Conservation (phyloP, 2,113 vertebrate genomes). For the Coturnix japonica region DNA sequence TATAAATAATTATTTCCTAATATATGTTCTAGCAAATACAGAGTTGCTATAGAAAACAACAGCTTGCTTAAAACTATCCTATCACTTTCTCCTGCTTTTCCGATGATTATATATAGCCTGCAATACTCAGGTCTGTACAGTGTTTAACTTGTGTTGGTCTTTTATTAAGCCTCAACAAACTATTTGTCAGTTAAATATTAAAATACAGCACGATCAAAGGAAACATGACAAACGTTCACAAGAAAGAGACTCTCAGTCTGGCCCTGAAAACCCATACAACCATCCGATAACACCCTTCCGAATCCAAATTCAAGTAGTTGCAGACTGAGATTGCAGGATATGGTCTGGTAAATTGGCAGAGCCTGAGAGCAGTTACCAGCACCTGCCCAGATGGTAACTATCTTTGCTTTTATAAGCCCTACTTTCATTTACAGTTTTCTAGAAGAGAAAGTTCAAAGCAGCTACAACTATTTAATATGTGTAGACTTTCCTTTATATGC, state of each 20-base stretch:
- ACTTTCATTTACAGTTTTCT: constrained; percentile 67
- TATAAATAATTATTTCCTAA: background rate
- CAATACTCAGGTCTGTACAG: background rate
- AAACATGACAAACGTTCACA: background rate
- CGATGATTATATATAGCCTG: background rate
- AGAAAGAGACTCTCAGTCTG: background rate
- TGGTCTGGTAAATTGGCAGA: constrained; percentile 52
- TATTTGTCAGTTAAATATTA: constrained; percentile 26
- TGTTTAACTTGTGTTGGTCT: background rate
- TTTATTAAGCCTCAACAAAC: constrained; percentile 39
- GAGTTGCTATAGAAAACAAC: background rate
- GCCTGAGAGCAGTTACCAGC: constrained; percentile 64
- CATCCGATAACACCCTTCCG: constrained; percentile 38
- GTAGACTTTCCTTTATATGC: constrained; percentile 45
- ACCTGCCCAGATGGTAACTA: constrained; percentile 67
- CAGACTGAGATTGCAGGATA: background rate
- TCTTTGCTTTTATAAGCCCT: constrained; percentile 59
- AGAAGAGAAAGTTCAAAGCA: constrained; percentile 66
- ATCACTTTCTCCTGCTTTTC: background rate
- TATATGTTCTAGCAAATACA: background rate
- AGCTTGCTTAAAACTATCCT: background rate
- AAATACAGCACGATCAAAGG: background rate
- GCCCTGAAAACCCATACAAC: background rate
- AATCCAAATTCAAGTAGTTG: constrained; percentile 19
- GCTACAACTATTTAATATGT: constrained; percentile 55